Conservation (phyloP, 2,797 vertebrate genomes). For the Danio kyathit region DNA sequence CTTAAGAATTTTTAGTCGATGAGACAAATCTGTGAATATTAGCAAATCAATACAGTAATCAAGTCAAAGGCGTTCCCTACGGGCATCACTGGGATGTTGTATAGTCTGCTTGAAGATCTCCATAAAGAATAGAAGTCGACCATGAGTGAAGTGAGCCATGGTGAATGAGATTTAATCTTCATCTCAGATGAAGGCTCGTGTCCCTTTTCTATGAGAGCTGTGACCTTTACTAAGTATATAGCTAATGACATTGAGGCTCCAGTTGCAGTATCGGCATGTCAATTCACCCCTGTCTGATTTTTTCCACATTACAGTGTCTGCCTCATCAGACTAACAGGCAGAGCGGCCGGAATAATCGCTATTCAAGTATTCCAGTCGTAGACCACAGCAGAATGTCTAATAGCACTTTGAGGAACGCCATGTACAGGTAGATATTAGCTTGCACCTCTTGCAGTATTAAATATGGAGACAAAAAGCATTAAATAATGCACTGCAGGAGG, state of each 20-base stretch:
- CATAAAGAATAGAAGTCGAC: neutral
- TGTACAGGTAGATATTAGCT: neutral
- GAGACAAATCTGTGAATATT: neutral
- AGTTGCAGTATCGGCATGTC: slow-evolving; percentile 23
- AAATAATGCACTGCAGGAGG: neutral
- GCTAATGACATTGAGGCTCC: slow-evolving; percentile 35
- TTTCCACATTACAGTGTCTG: slow-evolving; percentile 12
- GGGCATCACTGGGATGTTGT: neutral
- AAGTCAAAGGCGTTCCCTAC: neutral
- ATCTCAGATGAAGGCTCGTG: slow-evolving; percentile 6
- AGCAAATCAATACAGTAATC: neutral
- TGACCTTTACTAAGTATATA: slow-evolving; percentile 36
- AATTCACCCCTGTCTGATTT: slow-evolving; percentile 25
- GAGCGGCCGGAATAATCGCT: slow-evolving; percentile 26
- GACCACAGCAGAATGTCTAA: slow-evolving; percentile 25
- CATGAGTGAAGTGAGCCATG: neutral
- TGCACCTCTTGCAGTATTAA: neutral
- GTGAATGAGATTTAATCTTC: slow-evolving; percentile 29
- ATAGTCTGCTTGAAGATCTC: slow-evolving; percentile 4
- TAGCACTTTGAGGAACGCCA: neutral
- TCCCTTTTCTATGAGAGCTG: slow-evolving; percentile 14
- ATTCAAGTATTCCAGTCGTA: slow-evolving; percentile 27
- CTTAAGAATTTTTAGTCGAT: neutral
- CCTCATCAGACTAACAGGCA: slow-evolving; percentile 38
- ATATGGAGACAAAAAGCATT: neutral